Conservation (phyloP, 2,113 vertebrate species). For the Cardinalis cardinalis region DNA sequence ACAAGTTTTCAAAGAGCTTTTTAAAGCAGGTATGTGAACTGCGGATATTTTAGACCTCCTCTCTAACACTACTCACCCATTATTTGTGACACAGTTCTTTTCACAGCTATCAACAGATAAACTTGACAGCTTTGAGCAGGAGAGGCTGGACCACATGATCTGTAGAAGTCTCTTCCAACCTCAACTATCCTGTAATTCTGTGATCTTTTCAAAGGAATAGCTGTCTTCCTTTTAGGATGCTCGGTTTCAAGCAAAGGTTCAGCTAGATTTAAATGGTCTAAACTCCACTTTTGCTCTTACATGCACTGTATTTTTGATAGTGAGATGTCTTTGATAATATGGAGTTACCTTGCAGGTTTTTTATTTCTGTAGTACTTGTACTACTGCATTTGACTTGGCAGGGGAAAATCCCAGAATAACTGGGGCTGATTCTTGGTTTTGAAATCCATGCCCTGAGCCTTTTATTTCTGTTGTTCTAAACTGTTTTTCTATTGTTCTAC, state of each 20-base stretch:
- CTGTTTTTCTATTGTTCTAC: background rate
- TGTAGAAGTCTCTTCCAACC: background rate
- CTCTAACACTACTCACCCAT: background rate
- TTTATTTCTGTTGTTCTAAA: background rate
- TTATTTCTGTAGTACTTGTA: background rate
- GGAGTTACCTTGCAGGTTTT: background rate
- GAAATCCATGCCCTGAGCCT: background rate
- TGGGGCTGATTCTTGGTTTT: background rate
- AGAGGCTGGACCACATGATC: background rate
- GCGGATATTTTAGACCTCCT: background rate
- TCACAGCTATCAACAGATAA: background rate
- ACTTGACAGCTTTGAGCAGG: background rate
- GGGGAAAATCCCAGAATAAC: background rate
- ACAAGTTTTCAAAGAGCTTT: background rate
- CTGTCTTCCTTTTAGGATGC: background rate
- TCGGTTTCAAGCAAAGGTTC: background rate
- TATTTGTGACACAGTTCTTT: background rate
- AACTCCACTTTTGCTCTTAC: background rate
- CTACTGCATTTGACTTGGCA: background rate
- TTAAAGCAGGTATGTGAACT: background rate
- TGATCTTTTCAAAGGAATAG: background rate
- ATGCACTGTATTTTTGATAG: background rate
- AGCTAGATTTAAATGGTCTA: background rate
- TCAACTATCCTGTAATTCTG: background rate
- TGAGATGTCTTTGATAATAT: background rate